phyloP scores from a whole-genome alignment of 2,113 vertebrate species.

The Carassius gibelio region DNA sequence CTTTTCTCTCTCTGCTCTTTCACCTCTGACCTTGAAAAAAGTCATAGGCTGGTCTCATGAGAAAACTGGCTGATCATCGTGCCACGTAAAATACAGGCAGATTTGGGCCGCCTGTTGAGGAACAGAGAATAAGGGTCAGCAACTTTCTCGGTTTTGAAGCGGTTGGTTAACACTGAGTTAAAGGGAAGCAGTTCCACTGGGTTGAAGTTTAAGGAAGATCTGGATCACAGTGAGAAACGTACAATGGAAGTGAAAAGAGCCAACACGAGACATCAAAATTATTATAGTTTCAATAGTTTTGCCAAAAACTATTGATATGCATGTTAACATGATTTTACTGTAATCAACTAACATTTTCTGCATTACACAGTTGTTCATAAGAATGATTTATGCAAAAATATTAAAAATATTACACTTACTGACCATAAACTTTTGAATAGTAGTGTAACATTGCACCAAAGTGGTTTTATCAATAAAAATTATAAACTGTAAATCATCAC shows the following conservation, averaged over 20 bases:
- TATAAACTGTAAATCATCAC: no score
- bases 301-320: neutral
- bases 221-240: neutral
- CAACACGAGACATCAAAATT: neutral
- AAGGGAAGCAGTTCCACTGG: neutral
- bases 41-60: slow-evolving; percentile 42
- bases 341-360: no score
- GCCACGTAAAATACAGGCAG: slow-evolving; percentile 10
- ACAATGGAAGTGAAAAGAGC: neutral
- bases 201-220: slow-evolving; percentile 1
- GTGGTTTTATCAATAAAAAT: neutral
- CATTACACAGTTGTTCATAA: no score
- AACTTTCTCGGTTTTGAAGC: neutral
- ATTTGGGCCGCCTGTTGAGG: neutral
- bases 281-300: neutral
- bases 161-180: neutral
- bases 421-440: no score
- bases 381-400: no score
- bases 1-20: slow-evolving; percentile 46
- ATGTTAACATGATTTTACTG: no score
- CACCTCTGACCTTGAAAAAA: slow-evolving; percentile 39
- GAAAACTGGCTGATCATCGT: slow-evolving; percentile 38
- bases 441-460: neutral
- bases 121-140: neutral
- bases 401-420: no score